Base-by-base conservation (phyloP, 2,113 vertebrate genomes). In the Balaeniceps rex region DNA sequence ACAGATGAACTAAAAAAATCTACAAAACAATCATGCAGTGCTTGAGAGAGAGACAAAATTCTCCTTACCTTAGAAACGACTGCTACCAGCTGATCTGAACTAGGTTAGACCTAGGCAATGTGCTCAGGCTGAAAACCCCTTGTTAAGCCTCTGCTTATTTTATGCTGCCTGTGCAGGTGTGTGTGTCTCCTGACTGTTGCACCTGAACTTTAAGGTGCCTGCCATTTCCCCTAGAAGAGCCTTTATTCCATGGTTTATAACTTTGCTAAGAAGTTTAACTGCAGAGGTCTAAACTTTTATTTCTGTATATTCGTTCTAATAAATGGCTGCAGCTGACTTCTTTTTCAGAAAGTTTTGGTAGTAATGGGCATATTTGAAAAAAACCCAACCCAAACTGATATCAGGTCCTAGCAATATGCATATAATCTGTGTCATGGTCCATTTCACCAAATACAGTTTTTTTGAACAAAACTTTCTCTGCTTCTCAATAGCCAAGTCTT, bases 21-120 rank as follows among this genome's bases (percentile, higher is more conserved):
- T 77, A 69, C 88, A 80, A 84, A 94, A 70, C 54, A 79, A 72
- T n/a, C 34, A 40, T 10, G 29, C 34, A 57, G 74, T 18, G 3
- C 52, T 81, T 55, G 38, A 83, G 57, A 90, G 38, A 87, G 8
- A 87, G 10, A n/a, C 8, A 66, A 44, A 69, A 72, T 46, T 49
- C 42, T 82, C 52, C 72, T 70, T 74, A 47, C 54, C 49, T 87
- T 46, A 61, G 63, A 18, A 72, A 60, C 1, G 2, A 36, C 49
- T 83, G 28, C 74, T 19, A 10, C 7, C 36, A 79, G 11, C 23
- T 61, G 36, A 51, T 11, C 47, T 24, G 44, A 72, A 10, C 18
- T 0, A 5, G 38, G 46, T 22, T 36, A 54, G 87, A 36, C 13
- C 17, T 16, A 36, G 0, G 19, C 19, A 58, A 3, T 0, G 4